Base-by-base conservation (phyloP, 2,888 invertebrate species). In the Lasioglossum oenotherae region DNA sequence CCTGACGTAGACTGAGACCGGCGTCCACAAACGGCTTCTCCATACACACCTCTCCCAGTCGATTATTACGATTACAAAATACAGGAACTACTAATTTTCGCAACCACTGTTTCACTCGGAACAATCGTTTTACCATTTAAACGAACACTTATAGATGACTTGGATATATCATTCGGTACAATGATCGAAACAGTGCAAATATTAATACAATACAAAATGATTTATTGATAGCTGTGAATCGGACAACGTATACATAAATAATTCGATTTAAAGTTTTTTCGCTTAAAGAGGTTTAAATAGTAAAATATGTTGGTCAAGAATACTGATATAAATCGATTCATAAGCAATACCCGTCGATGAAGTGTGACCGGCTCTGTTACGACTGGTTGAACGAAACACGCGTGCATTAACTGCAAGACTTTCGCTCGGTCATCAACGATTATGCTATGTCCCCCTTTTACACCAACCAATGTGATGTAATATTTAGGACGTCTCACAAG, bases 401-500 rank as follows among this genome's bases (percentile, higher is more conserved):
- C 35, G 35, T 71, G 67, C 31, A 31, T 41, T 23, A 67, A 38
- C 75, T 41, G 49, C n/a, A 14, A 60, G 14, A 79, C 81, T 86
- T 86, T 86, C 85, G 67, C 60, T 78, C 4, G 6, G 19, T 72
- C 27, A 19, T 35, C 73, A 27, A 60, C 23, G 72, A 78, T 78
- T 80, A 67, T 49, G 64, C 64, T 64, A 35, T 64, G 85, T 78
- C 78, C 85, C 67, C 69, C 49, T 75, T 76, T 46, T 67, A 3
- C 53, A 31, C 27, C 53, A 72, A 64, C 14, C 19, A 69, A 67
- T 19, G 16, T 85, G 73, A 75, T 64, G 86, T 49, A 80, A 85
- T 78, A 69, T 78, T 85, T 60, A 31, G 67, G 41, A 23, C 31
- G 60, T 44, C n/a, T 38, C 53, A 38, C 41, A 23, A 46, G 46